These are phyloP conservation scores for Tarsius wallacei DNA, from an alignment of 2,797 vertebrate species.

Conservation along the genomic window DNA sequence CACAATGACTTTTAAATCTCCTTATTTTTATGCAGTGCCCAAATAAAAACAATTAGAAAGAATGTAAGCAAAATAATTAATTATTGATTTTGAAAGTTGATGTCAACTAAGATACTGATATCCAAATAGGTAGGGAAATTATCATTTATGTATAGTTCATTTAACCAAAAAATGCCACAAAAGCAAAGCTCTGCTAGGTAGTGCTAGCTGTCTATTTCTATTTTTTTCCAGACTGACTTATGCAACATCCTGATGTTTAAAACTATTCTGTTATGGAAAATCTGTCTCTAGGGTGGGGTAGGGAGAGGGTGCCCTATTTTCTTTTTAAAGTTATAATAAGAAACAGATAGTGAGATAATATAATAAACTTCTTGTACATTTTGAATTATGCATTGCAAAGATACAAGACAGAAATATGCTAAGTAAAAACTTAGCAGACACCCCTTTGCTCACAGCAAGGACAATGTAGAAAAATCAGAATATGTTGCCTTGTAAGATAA, in stretches of 20 bases:
- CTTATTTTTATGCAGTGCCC: not conserved
- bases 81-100: slow-evolving; percentile 12
- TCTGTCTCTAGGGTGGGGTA: slow-evolving; percentile 72
- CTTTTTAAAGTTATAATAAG: slow-evolving; percentile 82
- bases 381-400: slow-evolving; percentile 71
- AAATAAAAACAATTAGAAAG: slow-evolving; percentile 33
- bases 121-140: not conserved
- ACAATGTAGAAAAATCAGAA: slow-evolving; percentile 51
- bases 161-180: not conserved
- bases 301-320: slow-evolving; percentile 71
- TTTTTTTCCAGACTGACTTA: slow-evolving; percentile 84
- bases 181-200: slow-evolving; percentile 70
- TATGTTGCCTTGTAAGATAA: slow-evolving; percentile 47
- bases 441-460: not conserved
- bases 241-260: slow-evolving; percentile 87
- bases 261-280: slow-evolving; percentile 87
- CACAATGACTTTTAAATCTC: not conserved
- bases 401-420: slow-evolving; percentile 53
- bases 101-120: not conserved
- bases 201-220: slow-evolving; percentile 75
- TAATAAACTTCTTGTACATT: slow-evolving; percentile 77
- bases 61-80: not conserved
- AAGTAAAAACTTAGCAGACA: slow-evolving; percentile 35
- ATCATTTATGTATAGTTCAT: not conserved
- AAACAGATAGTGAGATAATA: slow-evolving; percentile 86